Evolutionary conservation across 2,888 invertebrate genomes (phyloP).

Genomic region (Leptinotarsa tumamoca): DNA sequence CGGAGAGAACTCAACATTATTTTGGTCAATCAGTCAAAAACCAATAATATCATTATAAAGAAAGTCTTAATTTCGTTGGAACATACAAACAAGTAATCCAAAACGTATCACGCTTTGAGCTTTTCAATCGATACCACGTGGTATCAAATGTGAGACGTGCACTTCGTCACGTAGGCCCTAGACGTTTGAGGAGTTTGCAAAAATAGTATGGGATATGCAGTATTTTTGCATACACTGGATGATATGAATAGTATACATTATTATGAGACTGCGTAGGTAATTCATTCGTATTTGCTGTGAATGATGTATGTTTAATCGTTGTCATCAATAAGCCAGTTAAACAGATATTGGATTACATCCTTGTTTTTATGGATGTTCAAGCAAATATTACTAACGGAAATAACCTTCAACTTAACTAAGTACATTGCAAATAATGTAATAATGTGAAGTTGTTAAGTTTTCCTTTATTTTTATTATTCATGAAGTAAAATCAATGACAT

Average conservation of each 20-base stretch:
- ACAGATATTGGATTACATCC: neutral
- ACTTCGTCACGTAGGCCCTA: slow-evolving; percentile 54
- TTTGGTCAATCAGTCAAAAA: too few relatives aligned
- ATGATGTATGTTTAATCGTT: neutral
- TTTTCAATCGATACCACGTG: slow-evolving; percentile 43
- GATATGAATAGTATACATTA: slow-evolving; percentile 9
- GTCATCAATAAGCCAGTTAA: neutral
- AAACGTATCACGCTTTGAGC: slow-evolving; percentile 18
- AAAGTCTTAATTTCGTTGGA: neutral
- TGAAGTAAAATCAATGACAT: too few relatives aligned
- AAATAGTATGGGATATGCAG: slow-evolving; percentile 22
- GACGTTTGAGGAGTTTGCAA: slow-evolving; percentile 37
- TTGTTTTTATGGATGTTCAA: neutral
- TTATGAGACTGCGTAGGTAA: neutral
- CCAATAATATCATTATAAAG: too few relatives aligned
- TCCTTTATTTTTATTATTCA: too few relatives aligned
- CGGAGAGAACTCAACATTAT: too few relatives aligned
- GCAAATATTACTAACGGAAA: too few relatives aligned
- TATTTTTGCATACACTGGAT: neutral
- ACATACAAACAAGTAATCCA: neutral
- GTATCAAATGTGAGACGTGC: slow-evolving; percentile 45
- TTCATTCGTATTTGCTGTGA: slow-evolving; percentile 1
- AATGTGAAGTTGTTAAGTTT: too few relatives aligned
- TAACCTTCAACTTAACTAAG: too few relatives aligned
- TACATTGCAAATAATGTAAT: too few relatives aligned